Evolutionary conservation across 2,797 vertebrate species (phyloP).

Genomic region (Spinibarbus caldwelli): DNA sequence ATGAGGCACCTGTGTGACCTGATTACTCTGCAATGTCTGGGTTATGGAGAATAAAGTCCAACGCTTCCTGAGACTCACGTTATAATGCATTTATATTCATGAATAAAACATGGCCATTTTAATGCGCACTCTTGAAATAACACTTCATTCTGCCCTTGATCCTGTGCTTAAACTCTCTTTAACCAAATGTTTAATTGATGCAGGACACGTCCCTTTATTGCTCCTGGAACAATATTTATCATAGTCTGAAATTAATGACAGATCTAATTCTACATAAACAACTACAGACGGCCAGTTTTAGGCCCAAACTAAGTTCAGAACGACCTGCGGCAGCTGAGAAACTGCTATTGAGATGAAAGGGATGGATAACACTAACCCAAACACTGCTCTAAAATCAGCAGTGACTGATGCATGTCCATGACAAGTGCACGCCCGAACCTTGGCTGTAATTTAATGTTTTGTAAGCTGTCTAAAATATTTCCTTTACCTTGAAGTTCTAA

Average conservation of each 20-base stretch:
- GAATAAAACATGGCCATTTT: slow-evolving; percentile 6
- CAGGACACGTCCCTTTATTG: not conserved
- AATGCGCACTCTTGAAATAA: not conserved
- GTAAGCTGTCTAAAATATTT: not conserved
- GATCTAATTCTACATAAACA: not conserved
- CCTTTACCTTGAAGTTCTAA: not conserved
- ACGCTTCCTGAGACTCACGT: not conserved
- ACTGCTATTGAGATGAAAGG: not conserved
- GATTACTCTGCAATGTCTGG: slow-evolving; percentile 1
- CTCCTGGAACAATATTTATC: not conserved
- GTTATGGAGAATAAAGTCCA: slow-evolving; percentile 5
- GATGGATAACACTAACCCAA: not conserved
- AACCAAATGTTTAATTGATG: slow-evolving; percentile 25
- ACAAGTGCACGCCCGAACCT: not conserved
- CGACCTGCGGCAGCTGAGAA: not conserved
- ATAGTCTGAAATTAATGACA: not conserved
- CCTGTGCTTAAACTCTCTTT: slow-evolving; percentile 3
- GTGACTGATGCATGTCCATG: not conserved
- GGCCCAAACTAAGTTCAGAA: not conserved
- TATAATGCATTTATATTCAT: not conserved
- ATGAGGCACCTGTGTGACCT: slow-evolving; percentile 34
- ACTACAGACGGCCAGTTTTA: not conserved
- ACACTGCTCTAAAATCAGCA: not conserved
- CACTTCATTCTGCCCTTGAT: slow-evolving; percentile 13
- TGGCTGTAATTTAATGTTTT: not conserved